Evolutionary conservation across 2,797 vertebrate genomes (phyloP).

Genomic region (Leucoraja ocellata): DNA sequence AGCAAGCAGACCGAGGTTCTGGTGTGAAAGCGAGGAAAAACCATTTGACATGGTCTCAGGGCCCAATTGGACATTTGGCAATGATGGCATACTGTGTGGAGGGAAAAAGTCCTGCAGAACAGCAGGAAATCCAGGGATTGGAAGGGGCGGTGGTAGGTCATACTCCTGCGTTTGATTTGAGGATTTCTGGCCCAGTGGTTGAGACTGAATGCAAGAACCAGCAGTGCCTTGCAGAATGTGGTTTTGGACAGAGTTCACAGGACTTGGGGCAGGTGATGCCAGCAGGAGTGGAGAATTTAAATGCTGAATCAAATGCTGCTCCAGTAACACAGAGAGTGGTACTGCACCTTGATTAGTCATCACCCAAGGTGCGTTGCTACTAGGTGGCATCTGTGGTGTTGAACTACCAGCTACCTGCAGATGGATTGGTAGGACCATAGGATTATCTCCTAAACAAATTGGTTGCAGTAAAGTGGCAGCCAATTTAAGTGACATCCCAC

Average conservation of each 20-base stretch:
- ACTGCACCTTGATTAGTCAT: constrained; percentile 83
- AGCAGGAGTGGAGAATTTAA: constrained; percentile 75
- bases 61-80: constrained; percentile 39
- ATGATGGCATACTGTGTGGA: constrained; percentile 62
- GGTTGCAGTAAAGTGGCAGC: constrained; percentile 85
- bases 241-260: constrained; percentile 65
- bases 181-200: constrained; percentile 73
- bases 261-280: constrained; percentile 64
- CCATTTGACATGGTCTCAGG: constrained; percentile 51
- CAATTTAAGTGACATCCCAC: constrained; percentile 83
- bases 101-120: constrained; percentile 90
- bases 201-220: constrained; percentile 65
- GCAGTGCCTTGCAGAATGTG: constrained; percentile 70
- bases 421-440: constrained; percentile 82
- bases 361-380: constrained; percentile 73
- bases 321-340: constrained; percentile 81
- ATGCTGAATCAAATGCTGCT: constrained; percentile 91
- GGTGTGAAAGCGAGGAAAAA: constrained; percentile 54
- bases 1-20: constrained; percentile 74
- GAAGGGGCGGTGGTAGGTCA: constrained; percentile 74
- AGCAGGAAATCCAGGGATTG: constrained; percentile 78
- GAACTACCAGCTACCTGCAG: constrained; percentile 76
- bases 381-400: constrained; percentile 67
- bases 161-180: constrained; percentile 67
- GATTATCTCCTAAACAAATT: constrained; percentile 85